These are phyloP conservation scores for Chascanopsetta lugubris DNA, from an alignment of 2,113 vertebrate genomes.

Conservation along the genomic window DNA sequence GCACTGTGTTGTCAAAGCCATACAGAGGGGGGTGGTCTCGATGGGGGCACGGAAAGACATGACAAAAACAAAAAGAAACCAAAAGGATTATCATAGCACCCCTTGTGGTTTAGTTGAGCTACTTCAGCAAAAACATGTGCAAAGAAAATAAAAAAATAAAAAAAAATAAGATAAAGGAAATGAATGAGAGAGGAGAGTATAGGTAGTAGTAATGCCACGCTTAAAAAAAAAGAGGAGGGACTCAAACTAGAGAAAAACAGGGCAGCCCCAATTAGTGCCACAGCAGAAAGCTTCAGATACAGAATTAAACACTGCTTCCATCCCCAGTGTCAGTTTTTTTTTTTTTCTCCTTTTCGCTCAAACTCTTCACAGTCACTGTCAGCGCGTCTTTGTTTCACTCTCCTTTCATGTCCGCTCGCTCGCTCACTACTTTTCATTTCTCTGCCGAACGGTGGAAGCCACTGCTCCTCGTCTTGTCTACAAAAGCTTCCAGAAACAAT, in stretches of 20 bases:
- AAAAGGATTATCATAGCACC: slow-evolving; percentile 32
- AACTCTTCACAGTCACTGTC: slow-evolving; percentile 56
- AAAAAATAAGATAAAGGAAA: too few species aligned
- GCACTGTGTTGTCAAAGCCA: slow-evolving; percentile 9
- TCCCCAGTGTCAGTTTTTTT: slow-evolving; percentile 26
- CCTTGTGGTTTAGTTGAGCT: too few species aligned
- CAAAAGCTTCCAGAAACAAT: slow-evolving; percentile 67
- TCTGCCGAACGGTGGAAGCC: slow-evolving; percentile 46
- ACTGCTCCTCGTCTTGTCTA: slow-evolving; percentile 50
- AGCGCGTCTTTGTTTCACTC: slow-evolving; percentile 59
- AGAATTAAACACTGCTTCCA: slow-evolving; percentile 38
- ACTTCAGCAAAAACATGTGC: slow-evolving; percentile 42
- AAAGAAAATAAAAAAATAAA: too few species aligned
- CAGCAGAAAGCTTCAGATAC: slow-evolving; percentile 40
- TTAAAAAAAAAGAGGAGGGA: background rate
- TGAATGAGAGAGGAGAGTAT: background rate
- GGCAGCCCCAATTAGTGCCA: slow-evolving; percentile 51
- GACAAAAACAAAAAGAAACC: slow-evolving; percentile 42
- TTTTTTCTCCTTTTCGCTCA: slow-evolving; percentile 9
- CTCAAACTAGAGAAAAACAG: slow-evolving; percentile 16
- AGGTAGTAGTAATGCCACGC: background rate
- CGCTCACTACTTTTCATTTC: slow-evolving; percentile 57
- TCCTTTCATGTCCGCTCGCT: slow-evolving; percentile 65
- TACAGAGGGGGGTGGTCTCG: slow-evolving; percentile 19
- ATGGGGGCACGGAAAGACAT: slow-evolving; percentile 15